Conservation (phyloP, 2,888 invertebrate species). For the Acholoe squamosa region DNA sequence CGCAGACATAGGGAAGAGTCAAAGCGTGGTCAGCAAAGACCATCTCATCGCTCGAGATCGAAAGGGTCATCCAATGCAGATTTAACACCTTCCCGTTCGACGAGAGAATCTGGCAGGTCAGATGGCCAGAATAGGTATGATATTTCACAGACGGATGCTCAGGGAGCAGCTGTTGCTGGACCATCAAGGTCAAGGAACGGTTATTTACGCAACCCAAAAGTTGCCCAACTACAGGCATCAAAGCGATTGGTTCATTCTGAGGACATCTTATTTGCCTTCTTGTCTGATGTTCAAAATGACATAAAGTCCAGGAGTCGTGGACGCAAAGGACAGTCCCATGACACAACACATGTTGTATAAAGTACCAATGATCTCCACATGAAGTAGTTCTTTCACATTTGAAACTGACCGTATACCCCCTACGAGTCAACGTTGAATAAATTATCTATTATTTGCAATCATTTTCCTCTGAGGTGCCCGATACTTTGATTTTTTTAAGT, state of each 20-base stretch:
- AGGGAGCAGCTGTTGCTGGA: background rate
- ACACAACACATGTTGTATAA: background rate
- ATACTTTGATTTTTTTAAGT: too few relatives aligned
- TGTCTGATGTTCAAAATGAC: constrained; percentile 34
- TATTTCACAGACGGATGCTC: background rate
- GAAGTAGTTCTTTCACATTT: too few relatives aligned
- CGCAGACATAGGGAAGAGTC: background rate
- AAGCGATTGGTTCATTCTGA: background rate
- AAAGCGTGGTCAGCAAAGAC: background rate
- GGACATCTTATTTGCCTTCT: constrained; percentile 24
- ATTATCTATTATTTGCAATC: too few relatives aligned
- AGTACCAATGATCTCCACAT: background rate
- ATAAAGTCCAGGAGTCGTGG: background rate
- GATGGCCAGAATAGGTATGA: background rate
- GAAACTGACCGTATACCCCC: too few relatives aligned
- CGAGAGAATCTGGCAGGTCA: background rate
- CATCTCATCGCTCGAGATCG: background rate
- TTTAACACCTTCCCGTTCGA: background rate
- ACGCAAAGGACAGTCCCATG: background rate
- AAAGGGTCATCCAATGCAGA: background rate
- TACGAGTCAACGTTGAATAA: too few relatives aligned
- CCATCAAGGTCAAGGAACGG: background rate
- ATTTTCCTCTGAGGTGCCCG: too few relatives aligned
- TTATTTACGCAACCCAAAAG: background rate
- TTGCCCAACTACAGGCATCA: background rate